These are phyloP conservation scores for Bolborhynchus lineola DNA, from an alignment of 2,113 vertebrate species.

Conservation along the genomic window DNA sequence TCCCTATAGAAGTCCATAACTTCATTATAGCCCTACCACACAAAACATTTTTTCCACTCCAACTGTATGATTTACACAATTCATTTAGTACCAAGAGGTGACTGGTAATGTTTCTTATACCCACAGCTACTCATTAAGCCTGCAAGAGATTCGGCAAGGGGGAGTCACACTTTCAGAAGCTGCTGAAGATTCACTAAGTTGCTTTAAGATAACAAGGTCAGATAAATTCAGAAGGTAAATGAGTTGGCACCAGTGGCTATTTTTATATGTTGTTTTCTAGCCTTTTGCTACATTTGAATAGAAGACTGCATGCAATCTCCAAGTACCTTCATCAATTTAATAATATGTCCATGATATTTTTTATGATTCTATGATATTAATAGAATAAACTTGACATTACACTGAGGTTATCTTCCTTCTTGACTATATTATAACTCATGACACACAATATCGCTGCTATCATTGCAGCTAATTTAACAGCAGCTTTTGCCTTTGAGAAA, in stretches of 20 bases:
- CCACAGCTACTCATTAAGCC: background rate
- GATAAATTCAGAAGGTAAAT: background rate
- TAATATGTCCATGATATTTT: background rate
- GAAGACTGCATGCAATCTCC: background rate
- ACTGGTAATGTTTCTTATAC: background rate
- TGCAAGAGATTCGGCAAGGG: background rate
- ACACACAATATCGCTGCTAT: background rate
- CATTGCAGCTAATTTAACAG: background rate
- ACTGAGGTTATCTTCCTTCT: background rate
- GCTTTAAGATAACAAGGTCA: background rate
- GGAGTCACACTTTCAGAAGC: background rate
- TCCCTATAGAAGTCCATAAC: background rate
- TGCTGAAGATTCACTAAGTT: background rate
- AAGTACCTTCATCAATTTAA: background rate
- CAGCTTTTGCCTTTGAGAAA: background rate
- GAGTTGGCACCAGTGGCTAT: background rate
- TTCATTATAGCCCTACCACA: background rate
- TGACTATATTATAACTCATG: background rate
- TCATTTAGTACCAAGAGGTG: background rate
- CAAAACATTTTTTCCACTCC: background rate
- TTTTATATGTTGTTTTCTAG: background rate
- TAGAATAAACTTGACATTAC: background rate
- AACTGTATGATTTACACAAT: background rate
- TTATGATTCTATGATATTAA: background rate
- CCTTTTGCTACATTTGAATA: background rate